Base-by-base conservation (phyloP, 2,888 invertebrate genomes). In the Leistus spinibarbis region DNA sequence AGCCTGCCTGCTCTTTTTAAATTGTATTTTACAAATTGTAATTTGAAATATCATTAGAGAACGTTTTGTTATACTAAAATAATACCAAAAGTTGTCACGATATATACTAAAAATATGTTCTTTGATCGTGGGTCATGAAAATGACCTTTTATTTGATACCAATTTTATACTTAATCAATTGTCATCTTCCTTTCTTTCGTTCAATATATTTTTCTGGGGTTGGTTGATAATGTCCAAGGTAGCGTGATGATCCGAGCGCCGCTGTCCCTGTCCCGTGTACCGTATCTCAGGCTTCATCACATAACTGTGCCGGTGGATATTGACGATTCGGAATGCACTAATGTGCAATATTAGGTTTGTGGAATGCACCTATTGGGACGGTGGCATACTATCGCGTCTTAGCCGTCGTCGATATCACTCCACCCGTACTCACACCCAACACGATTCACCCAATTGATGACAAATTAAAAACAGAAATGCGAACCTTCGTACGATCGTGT, bases 351-450 rank as follows among this genome's bases (percentile, higher is more conserved):
- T 74, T 68, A 68, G 68, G 80, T 78, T 77, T 77, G 77, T 76
- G 80, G 81, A 81, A 81, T 81, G 81, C 79, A 80, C 80, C 79
- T 80, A 80, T 81, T 80, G 79, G 80, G 78, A 65, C 72, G 53
- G 63, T 20, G 17, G 57, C 57, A 60, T 57, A 40, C n/a, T 69
- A 69, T 57, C 60, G 69, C 69, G 60, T 69, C 57, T 57, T 69
- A 24, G 10, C 27, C 54, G 54, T 67, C 67, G 54, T 54, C 23
- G 54, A 53, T 67, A 53, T 10, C 54, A 20, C 9, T 3, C 10
- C 19, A n/a, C n/a, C 40, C 16, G 7, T 20, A 10, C 40, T 20
- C 19, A 20, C 67, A 22, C 13, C 16, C 17, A 1, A 13, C 17
- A 5, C 10, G 5, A 40, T 0, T 7, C 10, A 66, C 53, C 53